Evolutionary conservation across 2,888 invertebrate genomes (phyloP).

Genomic region (Polyommatus icarus): DNA sequence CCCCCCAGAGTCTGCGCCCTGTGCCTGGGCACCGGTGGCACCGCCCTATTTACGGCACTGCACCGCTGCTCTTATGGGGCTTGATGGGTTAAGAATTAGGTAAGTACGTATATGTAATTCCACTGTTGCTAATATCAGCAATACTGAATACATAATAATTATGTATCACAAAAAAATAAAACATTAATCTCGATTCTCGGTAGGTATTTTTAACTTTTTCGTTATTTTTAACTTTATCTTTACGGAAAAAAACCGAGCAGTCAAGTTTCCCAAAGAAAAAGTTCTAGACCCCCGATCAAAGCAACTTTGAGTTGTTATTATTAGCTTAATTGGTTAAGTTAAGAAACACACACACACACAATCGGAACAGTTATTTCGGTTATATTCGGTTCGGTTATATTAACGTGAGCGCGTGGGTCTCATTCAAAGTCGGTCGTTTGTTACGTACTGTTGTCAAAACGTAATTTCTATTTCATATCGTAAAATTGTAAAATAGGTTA

Average conservation of each 20-base stretch:
- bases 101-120: too few relatives aligned
- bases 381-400: too few relatives aligned
- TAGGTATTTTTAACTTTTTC: not conserved
- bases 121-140: too few relatives aligned
- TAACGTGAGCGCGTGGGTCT: constrained; percentile 1
- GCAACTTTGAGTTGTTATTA: not conserved
- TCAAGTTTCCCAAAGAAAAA: not conserved
- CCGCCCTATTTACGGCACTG: too few relatives aligned
- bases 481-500: not conserved
- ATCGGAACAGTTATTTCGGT: not conserved
- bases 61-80: too few relatives aligned
- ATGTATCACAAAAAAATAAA: not conserved
- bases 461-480: not conserved
- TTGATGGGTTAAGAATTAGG: too few relatives aligned
- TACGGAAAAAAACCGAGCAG: not conserved
- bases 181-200: not conserved
- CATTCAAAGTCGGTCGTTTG: constrained; percentile 12
- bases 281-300: not conserved
- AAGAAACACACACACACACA: not conserved
- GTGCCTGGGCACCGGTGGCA: too few relatives aligned
- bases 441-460: not conserved
- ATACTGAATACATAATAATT: too few relatives aligned
- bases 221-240: not conserved
- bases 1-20: too few relatives aligned
- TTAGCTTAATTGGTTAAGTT: not conserved